Evolutionary conservation across 2,888 invertebrate genomes (phyloP).

Genomic region (Trachelus troglodyta): DNA sequence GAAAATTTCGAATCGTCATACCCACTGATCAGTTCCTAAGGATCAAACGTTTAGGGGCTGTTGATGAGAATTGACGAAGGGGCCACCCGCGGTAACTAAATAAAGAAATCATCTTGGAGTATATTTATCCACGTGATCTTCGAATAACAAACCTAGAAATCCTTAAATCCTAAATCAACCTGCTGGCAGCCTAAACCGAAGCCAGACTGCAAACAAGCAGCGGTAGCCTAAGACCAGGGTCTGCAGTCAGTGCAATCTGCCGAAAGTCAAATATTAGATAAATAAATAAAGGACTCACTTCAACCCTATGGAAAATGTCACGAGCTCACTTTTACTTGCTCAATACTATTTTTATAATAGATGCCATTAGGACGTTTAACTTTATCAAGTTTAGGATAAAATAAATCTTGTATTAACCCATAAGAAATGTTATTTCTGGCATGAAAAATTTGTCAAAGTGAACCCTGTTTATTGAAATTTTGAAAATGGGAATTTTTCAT

Average conservation of each 20-base stretch:
- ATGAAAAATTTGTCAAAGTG: neutral
- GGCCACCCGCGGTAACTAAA: conserved; percentile 35
- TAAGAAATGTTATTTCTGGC: neutral
- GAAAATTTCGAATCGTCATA: neutral
- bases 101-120: conserved; percentile 53
- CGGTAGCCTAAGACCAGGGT: conserved; percentile 10
- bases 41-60: neutral
- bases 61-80: neutral
- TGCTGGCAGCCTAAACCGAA: conserved; percentile 44
- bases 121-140: conserved; percentile 61
- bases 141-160: conserved; percentile 60
- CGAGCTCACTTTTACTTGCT: neutral
- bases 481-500: neutral
- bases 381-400: neutral
- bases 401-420: neutral
- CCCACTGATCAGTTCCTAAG: neutral
- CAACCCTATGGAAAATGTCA: neutral
- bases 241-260: conserved; percentile 39
- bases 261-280: conserved; percentile 61
- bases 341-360: neutral
- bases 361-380: neutral
- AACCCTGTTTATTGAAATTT: neutral
- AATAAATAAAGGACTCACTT: conserved; percentile 48
- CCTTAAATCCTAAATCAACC: conserved; percentile 65
- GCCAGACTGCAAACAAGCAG: conserved; percentile 56